Base-by-base conservation (phyloP, 2,888 invertebrate species). In the Polymixis flavicincta region DNA sequence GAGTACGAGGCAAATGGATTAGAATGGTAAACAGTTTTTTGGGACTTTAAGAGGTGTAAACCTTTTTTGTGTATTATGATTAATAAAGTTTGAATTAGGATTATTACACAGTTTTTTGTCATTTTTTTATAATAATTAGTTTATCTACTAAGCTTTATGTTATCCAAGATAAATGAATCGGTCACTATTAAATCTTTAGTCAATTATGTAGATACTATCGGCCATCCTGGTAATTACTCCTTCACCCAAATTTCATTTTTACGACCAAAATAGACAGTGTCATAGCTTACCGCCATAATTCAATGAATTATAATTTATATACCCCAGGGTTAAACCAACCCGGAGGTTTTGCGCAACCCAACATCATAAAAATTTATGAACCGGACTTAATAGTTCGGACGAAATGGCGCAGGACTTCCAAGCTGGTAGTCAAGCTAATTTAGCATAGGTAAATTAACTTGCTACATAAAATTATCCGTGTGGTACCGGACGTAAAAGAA, bases 321-420 rank as follows among this genome's bases (percentile, higher is more conserved):
- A n/a, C 17, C 5, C 17, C n/a, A 61, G 22, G 54, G 5, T 48
- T 42, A 25, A 11, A 25, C 9, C 48, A 67, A 64, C 52, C 68
- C 32, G 25, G n/a, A n/a, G 37, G 42, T 85, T 77, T n/a, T 28
- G 3, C 22, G 17, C 45, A 69, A 63, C 28, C 28, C 32, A 66
- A 48, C n/a, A 45, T 69, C 52, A 80, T 85, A 80, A 85, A 87
- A 87, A 57, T 78, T 83, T 83, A 87, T 87, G 80, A 63, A 65
- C 65, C 42, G 59, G 17, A 76, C 17, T 42, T 80, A 77, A 83
- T 68, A 72, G 65, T 65, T 60, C 45, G 42, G 75, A 67, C 55
- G 66, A 68, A 74, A 64, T 61, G 69, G 37, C 25, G 22, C 37
- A 60, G 64, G 64, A 60, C 70, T 61, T 70, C 59, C 60, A 25